Evolutionary conservation across 1,140 invertebrate genomes (phyloP).

Genomic region (Ostrea denselamellosa): DNA sequence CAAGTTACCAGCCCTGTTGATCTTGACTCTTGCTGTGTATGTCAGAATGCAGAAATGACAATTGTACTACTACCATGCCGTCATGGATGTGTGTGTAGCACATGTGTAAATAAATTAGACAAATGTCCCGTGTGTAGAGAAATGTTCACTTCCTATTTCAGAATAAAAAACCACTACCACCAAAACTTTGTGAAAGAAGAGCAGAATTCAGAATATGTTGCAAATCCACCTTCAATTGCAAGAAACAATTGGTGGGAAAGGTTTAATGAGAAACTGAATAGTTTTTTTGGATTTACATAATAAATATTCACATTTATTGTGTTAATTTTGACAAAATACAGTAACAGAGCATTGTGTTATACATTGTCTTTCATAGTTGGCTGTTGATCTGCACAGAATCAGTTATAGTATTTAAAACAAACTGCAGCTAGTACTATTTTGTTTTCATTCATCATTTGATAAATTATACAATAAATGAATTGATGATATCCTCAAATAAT

Average conservation of each 20-base stretch:
- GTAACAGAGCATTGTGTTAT: neutral
- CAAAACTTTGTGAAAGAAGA: neutral
- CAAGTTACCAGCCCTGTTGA: neutral
- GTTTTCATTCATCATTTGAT: too few species aligned
- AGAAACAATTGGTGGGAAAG: constrained; percentile 37
- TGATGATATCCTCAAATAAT: too few species aligned
- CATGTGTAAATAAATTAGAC: constrained; percentile 73
- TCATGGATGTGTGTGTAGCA: constrained; percentile 89
- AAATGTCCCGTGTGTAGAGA: constrained; percentile 89
- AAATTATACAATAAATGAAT: too few species aligned
- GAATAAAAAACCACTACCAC: constrained; percentile 28
- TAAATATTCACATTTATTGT: neutral
- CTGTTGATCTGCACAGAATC: too few species aligned
- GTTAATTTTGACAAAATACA: neutral
- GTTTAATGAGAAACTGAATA: constrained; percentile 35
- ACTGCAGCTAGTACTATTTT: too few species aligned
- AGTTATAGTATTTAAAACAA: too few species aligned
- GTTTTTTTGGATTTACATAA: constrained; percentile 39
- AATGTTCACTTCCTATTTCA: constrained; percentile 88
- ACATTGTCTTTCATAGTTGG: too few species aligned
- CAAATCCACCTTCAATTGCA: neutral
- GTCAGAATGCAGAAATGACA: constrained; percentile 86
- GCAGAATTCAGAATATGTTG: neutral
- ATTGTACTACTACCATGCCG: constrained; percentile 89
- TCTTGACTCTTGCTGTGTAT: constrained; percentile 84